phyloP scores from a whole-genome alignment of 35 echinoderm and acorn worm species.

The Hemicentrotus pulcherrimus region DNA sequence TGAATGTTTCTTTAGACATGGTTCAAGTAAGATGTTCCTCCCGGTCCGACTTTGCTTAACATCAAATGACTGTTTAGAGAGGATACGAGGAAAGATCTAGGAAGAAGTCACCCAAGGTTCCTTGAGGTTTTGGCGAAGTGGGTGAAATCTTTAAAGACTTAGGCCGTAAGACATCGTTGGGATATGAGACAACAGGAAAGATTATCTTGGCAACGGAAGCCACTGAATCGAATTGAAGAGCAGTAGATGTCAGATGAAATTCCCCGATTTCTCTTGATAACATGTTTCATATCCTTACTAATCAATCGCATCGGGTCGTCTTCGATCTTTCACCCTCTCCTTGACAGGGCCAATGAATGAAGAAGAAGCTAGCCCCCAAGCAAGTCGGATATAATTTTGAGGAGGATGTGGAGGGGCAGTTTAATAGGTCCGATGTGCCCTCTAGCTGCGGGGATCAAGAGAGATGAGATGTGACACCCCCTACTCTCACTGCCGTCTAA shows the following conservation, averaged over 20 bases:
- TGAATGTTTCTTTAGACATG: too few species aligned
- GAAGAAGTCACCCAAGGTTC: background rate
- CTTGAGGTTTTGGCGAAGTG: background rate
- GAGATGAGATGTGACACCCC: background rate
- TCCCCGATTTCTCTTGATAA: background rate
- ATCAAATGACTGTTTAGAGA: background rate
- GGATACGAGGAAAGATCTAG: background rate
- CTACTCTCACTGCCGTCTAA: background rate
- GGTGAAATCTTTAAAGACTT: background rate
- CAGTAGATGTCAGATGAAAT: background rate
- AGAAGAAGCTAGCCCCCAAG: background rate
- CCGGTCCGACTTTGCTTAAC: background rate
- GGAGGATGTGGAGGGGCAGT: background rate
- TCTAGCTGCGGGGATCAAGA: background rate
- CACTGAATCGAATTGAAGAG: background rate
- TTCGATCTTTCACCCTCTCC: background rate
- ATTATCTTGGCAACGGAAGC: slow-evolving; percentile 1
- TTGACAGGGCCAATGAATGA: background rate
- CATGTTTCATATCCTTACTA: background rate
- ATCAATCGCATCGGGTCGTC: background rate
- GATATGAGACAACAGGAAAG: slow-evolving; percentile 1
- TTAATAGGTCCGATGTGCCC: background rate
- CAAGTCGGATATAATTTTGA: background rate
- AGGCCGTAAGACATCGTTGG: background rate
- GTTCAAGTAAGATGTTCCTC: too few species aligned